phyloP scores from a whole-genome alignment of 2,113 vertebrate genomes.

The Halichoerus grypus region DNA sequence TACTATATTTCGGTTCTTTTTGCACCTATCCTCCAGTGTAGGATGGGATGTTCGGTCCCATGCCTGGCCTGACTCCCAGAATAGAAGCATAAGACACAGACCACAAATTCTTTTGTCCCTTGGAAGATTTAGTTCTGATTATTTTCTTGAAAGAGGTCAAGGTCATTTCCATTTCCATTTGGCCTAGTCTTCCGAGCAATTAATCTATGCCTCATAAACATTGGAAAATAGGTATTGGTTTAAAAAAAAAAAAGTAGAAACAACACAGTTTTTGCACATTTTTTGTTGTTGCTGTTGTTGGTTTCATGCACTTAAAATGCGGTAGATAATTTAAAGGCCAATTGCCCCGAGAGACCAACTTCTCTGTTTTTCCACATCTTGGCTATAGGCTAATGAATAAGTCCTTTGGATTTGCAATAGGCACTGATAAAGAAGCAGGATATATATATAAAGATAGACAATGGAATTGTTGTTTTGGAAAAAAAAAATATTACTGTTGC shows the following conservation, averaged over 20 bases:
- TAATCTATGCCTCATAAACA: slow-evolving; percentile 80
- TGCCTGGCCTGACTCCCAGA: background rate
- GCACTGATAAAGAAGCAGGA: slow-evolving; percentile 67
- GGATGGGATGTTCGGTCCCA: background rate
- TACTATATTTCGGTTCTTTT: background rate
- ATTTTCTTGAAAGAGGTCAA: slow-evolving; percentile 68
- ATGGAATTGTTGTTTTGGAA: background rate
- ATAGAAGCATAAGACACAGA: background rate
- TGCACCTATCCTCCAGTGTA: background rate
- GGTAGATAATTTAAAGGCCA: slow-evolving; percentile 74
- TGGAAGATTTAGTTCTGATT: slow-evolving; percentile 32
- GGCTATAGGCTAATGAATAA: slow-evolving; percentile 1
- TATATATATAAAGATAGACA: slow-evolving; percentile 32
- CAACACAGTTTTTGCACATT: slow-evolving; percentile 72
- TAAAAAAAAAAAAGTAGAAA: slow-evolving; percentile 37
- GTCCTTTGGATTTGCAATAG: slow-evolving; percentile 28
- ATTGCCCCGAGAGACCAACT: slow-evolving; percentile 69
- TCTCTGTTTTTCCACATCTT: slow-evolving; percentile 71
- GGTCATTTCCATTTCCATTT: slow-evolving; percentile 80
- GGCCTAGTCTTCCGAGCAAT: slow-evolving; percentile 76
- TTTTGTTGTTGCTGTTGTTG: slow-evolving; percentile 50
- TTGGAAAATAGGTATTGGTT: slow-evolving; percentile 77
- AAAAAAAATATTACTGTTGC: slow-evolving; percentile 64
- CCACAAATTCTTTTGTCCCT: background rate
- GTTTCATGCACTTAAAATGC: slow-evolving; percentile 75